Base-by-base conservation (phyloP, 2,797 vertebrate species). In the Pelobates cultripes region DNA sequence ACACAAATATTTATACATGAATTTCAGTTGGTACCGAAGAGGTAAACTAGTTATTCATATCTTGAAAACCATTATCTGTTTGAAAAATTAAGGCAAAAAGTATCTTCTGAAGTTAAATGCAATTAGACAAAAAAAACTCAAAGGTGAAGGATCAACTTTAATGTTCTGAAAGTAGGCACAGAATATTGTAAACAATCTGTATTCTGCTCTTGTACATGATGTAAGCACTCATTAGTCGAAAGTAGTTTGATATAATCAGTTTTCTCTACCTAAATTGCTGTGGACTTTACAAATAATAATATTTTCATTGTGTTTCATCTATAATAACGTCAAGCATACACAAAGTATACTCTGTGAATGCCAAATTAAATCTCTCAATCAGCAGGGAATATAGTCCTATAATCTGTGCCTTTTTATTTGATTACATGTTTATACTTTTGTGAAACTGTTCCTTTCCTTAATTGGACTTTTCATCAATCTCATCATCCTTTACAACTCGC, bases 361-460 rank as follows among this genome's bases (percentile, higher is more conserved):
- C 14, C 66, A 68, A 68, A 68, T 68, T 42, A 68, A 68, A 42
- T 44, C 14, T 43, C 42, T 74, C 41, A 61, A 43, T 57, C 53
- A n/a, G 44, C 44, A 76, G 45, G 17, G 66, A 28, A 51, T 9
- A 3, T n/a, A 76, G 28, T 43, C 61, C 61, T 76, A 66, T 64
- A 66, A 76, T 76, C 43, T 66, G 61, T 47, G 43, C 61, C n/a
- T 64, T 41, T 75, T 47, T 45, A 66, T 76, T 76, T 76, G 74
- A 76, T 66, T 76, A 61, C 43, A 64, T 64, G 64, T 66, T 41
- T 76, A 76, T 45, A 66, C 10, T 66, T 76, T 40, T 41, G 17
- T 12, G 41, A 13, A 68, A 4, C 3, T 42, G 9, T 68, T 68
- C 9, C 66, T 68, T 43, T 3, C 13, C 40, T 28, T 68, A 42